These are phyloP conservation scores for Nomada ferruginata DNA, from an alignment of 2,888 invertebrate species.

Conservation along the genomic window DNA sequence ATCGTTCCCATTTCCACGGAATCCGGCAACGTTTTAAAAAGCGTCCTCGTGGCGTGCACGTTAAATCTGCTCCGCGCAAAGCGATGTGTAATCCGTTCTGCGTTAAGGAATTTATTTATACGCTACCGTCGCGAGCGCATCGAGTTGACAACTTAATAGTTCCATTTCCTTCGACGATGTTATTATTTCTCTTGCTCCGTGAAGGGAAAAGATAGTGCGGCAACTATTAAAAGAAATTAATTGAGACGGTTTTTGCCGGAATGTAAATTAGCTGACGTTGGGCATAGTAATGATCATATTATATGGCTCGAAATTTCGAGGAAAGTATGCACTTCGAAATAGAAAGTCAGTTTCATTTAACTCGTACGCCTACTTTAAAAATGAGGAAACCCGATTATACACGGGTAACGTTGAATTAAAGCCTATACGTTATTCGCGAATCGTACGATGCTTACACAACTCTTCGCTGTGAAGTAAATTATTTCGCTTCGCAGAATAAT, in stretches of 20 bases:
- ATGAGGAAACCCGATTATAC: too few species aligned
- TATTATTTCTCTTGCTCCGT: background rate
- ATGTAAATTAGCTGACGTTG: background rate
- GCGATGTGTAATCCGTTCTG: background rate
- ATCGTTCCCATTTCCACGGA: conserved; percentile 15
- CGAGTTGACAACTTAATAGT: conserved; percentile 12
- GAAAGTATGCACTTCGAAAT: background rate
- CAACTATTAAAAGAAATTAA: background rate
- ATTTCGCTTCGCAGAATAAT: too few species aligned
- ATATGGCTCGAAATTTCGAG: background rate
- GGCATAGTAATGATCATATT: background rate
- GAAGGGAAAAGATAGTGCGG: too few species aligned
- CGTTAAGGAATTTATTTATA: conserved; percentile 19
- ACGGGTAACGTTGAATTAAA: too few species aligned
- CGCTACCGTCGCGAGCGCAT: background rate
- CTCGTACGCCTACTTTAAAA: too few species aligned
- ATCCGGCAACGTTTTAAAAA: conserved; percentile 3
- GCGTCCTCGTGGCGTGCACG: background rate
- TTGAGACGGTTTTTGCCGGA: background rate
- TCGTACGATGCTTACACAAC: too few species aligned
- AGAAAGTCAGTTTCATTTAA: too few species aligned
- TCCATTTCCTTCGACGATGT: background rate
- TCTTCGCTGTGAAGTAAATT: too few species aligned
- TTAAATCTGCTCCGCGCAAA: conserved; percentile 2
- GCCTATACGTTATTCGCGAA: too few species aligned